phyloP scores from a whole-genome alignment of 1,140 invertebrate genomes.

The Drosophila equinoxialis region DNA sequence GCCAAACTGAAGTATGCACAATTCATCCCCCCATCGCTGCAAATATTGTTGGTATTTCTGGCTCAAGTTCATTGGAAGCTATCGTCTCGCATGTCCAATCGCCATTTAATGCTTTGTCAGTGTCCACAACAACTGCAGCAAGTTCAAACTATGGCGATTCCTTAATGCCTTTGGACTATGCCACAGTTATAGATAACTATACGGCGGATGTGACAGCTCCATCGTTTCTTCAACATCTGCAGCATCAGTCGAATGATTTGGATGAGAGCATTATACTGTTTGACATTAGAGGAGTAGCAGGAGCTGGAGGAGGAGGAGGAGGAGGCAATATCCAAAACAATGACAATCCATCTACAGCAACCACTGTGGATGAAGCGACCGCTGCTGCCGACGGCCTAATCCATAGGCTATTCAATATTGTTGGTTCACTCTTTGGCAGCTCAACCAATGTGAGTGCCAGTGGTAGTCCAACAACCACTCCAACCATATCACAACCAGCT shows the following conservation, averaged over 20 bases:
- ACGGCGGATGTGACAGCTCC: conserved; percentile 26
- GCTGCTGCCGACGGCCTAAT: conserved; percentile 49
- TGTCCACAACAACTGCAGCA: conserved; percentile 50
- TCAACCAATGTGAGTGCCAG: conserved; percentile 9
- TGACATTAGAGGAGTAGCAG: conserved; percentile 59
- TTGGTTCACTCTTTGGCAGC: conserved; percentile 68
- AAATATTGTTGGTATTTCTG: conserved; percentile 33
- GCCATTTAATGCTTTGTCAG: conserved; percentile 50
- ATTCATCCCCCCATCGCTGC: conserved; percentile 23
- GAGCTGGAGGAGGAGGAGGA: too few relatives aligned
- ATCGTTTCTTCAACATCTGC: conserved; percentile 63
- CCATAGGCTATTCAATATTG: conserved; percentile 67
- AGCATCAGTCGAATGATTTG: conserved; percentile 34
- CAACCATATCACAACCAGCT: conserved; percentile 8
- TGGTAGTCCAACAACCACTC: conserved; percentile 2
- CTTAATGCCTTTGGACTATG: conserved; percentile 48
- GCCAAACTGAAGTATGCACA: background rate
- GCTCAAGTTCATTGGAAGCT: conserved; percentile 74
- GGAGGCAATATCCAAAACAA: background rate
- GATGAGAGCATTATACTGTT: conserved; percentile 77
- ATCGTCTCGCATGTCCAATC: conserved; percentile 50
- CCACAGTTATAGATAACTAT: conserved; percentile 54
- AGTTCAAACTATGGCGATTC: conserved; percentile 65
- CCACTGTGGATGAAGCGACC: conserved; percentile 35
- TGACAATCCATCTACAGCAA: background rate